Evolutionary conservation across 2,888 invertebrate species (phyloP), one percentile per base, ranked within the genome.

Genomic region (Plutella xylostella): DNA sequence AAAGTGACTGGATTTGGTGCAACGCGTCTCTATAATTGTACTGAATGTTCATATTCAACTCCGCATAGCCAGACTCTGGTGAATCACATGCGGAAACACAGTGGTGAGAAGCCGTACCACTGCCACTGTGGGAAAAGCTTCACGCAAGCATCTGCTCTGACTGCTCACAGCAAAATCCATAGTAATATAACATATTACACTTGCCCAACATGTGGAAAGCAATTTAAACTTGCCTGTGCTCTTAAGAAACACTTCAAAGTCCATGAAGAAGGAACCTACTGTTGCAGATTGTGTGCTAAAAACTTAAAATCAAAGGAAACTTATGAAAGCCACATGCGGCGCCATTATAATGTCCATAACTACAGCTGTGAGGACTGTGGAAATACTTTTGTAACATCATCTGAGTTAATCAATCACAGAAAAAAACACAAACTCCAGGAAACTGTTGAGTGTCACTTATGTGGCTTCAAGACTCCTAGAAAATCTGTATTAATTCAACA

Each of bases 281-380:
- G 55, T 12, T 85, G 85, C 54, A 61, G 55, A 30, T 61, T 84
- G 46, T 85, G 85, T 50, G 63, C 65, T n/a, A 83, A 82, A 55
- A 54, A 53, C 28, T 59, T 84, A 15, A 84, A 84, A 60, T 71
- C 80, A 0, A 73, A 71, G 41, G 67, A 70, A 38, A 68, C 75
- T 9, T 58, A 82, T 14, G 64, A 68, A 45, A 68, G 68, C 38
- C 85, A 85, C 48, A 70, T 77, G 62, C 67, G 69, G 45, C 61
- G 85, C 30, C 85, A 85, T 58, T 71, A 72, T 42, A 82, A 83
- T 51, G 69, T 85, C 35, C 64, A 64, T 38, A 79, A 84, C 53
- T 85, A 64, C 46, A 84, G 66, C 46, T 85, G 85, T 61, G 83
- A 84, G 53, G 74, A 74, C 31, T 85, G 84, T 60, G 84, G 85